Percentiles rank a stretch among this genome's conserved stretches.
These are phyloP conservation scores for Alfaro cultratus DNA, from an alignment of 2,797 vertebrate genomes.

Conservation along the genomic window DNA sequence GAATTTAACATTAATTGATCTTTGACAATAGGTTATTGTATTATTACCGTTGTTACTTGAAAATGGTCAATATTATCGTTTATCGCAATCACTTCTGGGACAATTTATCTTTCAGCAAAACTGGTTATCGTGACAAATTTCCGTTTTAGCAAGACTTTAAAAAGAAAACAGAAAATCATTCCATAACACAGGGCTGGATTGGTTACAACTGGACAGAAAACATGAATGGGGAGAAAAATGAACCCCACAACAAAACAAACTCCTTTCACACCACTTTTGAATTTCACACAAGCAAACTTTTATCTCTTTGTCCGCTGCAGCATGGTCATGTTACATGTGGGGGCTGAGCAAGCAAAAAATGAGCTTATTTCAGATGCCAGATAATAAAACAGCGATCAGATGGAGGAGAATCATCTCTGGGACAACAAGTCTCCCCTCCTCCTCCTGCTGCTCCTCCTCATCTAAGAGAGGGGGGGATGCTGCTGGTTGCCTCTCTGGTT, in stretches of 20 bases:
- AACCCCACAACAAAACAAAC: slow-evolving; percentile 5
- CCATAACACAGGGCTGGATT: background rate
- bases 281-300: slow-evolving; percentile 14
- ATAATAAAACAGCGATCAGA: slow-evolving; percentile 52
- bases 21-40: no score
- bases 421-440: slow-evolving; percentile 21
- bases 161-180: no score
- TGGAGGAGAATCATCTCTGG: slow-evolving; percentile 43
- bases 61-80: no score
- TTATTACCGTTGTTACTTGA: no score
- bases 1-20: no score
- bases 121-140: no score
- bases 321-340: slow-evolving; percentile 27
- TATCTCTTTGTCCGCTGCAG: slow-evolving; percentile 27
- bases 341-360: slow-evolving; percentile 44
- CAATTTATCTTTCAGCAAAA: no score
- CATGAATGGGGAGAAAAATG: slow-evolving; percentile 1
- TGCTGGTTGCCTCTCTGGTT: slow-evolving; percentile 55
- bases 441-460: background rate
- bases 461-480: slow-evolving; percentile 23
- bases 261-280: slow-evolving; percentile 3
- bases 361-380: slow-evolving; percentile 44
- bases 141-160: no score
- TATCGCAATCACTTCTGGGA: no score
- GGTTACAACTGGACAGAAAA: background rate